A percentile compares a stretch with the other conserved stretches of the same genome.
Evolutionary conservation across 2,888 invertebrate genomes (phyloP).

Genomic region (Zootermopsis nevadensis): DNA sequence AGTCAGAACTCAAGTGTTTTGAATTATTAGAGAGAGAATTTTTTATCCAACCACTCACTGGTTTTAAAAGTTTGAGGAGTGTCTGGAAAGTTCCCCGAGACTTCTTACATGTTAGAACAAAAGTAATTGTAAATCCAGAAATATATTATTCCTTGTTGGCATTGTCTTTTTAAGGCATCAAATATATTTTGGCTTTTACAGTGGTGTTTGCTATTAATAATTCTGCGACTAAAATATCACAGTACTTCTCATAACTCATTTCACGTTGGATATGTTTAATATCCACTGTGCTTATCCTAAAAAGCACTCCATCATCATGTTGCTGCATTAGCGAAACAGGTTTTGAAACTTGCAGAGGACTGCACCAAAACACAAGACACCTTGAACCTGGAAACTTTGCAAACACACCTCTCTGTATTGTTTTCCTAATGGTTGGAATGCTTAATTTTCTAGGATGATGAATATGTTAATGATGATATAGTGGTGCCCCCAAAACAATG

Average conservation of each 20-base stretch:
- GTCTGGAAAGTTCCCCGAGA: not conserved
- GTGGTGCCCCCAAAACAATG: constrained; percentile 10
- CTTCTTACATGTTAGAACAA: not conserved
- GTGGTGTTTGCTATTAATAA: not conserved
- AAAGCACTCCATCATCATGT: too few relatives aligned
- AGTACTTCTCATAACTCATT: not conserved
- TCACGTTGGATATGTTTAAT: too few relatives aligned
- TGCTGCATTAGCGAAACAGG: too few relatives aligned
- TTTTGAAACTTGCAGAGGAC: too few relatives aligned
- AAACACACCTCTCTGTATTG: not conserved
- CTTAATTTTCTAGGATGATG: not conserved
- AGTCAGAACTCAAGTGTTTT: constrained; percentile 34
- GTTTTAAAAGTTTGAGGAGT: not conserved
- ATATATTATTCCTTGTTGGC: not conserved
- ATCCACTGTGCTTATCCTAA: too few relatives aligned
- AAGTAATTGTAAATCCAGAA: not conserved
- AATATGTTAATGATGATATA: not conserved
- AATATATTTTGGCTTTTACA: not conserved
- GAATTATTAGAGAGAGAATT: constrained; percentile 3
- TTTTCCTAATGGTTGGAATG: constrained; percentile 29
- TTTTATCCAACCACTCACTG: constrained; percentile 23
- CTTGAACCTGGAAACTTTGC: not conserved
- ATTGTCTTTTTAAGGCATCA: not conserved
- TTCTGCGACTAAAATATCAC: not conserved
- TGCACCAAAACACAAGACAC: too few relatives aligned